Base-by-base conservation (phyloP, 2,888 invertebrate genomes). In the Pecten maximus region DNA sequence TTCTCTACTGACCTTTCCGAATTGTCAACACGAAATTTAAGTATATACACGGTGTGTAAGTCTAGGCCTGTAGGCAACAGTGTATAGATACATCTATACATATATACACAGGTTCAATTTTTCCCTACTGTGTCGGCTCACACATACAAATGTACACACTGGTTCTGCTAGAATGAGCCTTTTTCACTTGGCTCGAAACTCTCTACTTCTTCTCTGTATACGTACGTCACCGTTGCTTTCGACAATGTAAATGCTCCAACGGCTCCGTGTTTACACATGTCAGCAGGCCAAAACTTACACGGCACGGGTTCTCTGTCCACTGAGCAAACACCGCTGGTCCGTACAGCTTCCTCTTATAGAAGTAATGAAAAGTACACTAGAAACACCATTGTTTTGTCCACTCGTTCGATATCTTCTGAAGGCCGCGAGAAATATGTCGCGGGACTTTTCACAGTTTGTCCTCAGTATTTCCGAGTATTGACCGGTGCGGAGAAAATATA, bases 361-460 rank as follows among this genome's bases (percentile, higher is more conserved):
- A 74, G 35, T 74, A 28, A 74, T 74, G 74, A 74, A 74, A 74
- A 74, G 74, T 74, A 74, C 74, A 74, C 74, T 28, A 16, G 35
- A 74, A 74, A 35, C 35, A 74, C 6, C 74, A 28, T 74, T 74
- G 74, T 74, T 74, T 74, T 35, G 74, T 74, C 74, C 74, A 74
- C 74, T 35, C 35, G 74, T 35, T 74, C 74, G 74, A 74, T 74
- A 74, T 28, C 74, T 74, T 74, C 12, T 74, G 74, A 35, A 35
- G 74, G 74, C 74, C 28, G 74, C 10, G 6, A 28, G 28, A 74
- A 74, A 35, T 74, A 35, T 74, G 74, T 74, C 28, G 74, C 74
- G 74, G 74, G 35, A 74, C 74, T 74, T 74, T 74, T 74, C 74
- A 74, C 74, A 74, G 74, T 74, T 74, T 35, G 74, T 54, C 54